phyloP scores from a whole-genome alignment of 2,113 vertebrate genomes.

The Microtus oregoni region DNA sequence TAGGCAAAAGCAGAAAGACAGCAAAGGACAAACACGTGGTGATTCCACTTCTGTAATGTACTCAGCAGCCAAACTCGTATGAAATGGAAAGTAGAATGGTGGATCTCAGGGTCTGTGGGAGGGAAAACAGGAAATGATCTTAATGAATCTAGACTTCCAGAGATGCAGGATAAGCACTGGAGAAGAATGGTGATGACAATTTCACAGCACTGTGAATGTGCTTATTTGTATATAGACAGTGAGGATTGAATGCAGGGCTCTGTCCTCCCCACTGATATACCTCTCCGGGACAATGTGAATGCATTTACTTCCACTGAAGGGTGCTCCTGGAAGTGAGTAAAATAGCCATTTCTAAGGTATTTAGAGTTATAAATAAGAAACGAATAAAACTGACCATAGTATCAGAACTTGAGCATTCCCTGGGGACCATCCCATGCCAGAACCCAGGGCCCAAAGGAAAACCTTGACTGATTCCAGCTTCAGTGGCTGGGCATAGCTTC shows the following conservation, averaged over 20 bases:
- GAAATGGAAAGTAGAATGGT: neutral
- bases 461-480: neutral
- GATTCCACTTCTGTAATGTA: neutral
- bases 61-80: neutral
- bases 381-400: neutral
- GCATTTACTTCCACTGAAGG: conserved; percentile 27
- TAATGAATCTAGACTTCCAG: neutral
- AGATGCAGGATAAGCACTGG: neutral
- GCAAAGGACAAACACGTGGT: neutral
- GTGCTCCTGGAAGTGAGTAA: neutral
- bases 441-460: conserved; percentile 3
- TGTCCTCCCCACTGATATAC: neutral
- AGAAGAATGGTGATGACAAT: neutral
- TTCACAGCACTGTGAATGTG: conserved; percentile 1
- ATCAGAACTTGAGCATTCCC: conserved; percentile 14
- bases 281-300: neutral
- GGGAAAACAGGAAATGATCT: neutral
- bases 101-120: neutral
- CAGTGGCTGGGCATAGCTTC: neutral
- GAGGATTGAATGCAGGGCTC: neutral
- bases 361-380: conserved; percentile 1
- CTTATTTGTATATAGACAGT: neutral
- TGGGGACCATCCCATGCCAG: neutral
- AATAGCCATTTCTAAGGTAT: neutral
- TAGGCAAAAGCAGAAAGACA: neutral